phyloP scores from a whole-genome alignment of 2,888 invertebrate genomes.

The Philereme vetulata region DNA sequence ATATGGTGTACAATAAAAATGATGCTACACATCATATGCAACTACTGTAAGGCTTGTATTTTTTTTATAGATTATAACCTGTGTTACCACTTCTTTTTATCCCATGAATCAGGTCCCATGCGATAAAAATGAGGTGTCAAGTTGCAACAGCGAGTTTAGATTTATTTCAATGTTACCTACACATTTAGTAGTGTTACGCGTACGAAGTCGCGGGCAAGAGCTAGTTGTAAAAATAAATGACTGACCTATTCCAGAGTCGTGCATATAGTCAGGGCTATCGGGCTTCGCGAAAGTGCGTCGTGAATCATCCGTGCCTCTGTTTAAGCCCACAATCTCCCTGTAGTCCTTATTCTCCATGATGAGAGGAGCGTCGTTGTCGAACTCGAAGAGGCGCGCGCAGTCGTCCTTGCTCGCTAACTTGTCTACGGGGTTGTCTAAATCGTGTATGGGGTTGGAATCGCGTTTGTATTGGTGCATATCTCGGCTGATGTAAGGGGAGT shows the following conservation, averaged over 20 bases:
- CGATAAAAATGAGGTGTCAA: no score
- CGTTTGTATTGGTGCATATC: conserved; percentile 69
- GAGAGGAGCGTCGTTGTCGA: conserved; percentile 82
- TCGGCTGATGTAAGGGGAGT: conserved; percentile 72
- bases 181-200: no score
- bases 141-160: no score
- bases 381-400: conserved; percentile 81
- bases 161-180: no score
- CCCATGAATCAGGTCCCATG: no score
- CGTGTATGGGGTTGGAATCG: conserved; percentile 61
- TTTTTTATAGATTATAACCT: no score
- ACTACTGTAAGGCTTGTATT: no score
- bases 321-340: conserved; percentile 74
- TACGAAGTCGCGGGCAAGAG: no score
- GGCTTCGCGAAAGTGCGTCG: conserved; percentile 80
- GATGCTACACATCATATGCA: no score
- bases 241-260: conserved; percentile 81
- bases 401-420: conserved; percentile 75
- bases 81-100: no score
- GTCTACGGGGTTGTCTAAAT: conserved; percentile 71
- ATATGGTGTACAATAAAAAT: no score
- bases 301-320: conserved; percentile 76
- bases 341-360: conserved; percentile 80
- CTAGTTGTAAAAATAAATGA: background rate
- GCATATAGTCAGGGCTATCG: conserved; percentile 81